Conservation (phyloP, 2,797 vertebrate species). For the Hephaestus fuliginosus region DNA sequence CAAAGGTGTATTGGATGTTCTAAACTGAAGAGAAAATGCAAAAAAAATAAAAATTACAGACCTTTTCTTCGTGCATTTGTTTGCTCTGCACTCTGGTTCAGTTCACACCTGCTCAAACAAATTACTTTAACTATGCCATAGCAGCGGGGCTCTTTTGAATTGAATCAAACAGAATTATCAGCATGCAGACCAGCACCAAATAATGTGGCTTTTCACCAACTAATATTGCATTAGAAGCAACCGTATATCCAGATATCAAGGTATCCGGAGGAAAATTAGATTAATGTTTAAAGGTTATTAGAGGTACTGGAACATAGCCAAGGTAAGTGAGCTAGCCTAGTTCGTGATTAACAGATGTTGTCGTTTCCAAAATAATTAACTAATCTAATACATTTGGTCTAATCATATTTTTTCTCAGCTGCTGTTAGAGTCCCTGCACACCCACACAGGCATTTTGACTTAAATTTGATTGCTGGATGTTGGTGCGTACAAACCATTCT, state of each 20-base stretch:
- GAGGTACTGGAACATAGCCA: constrained; percentile 8
- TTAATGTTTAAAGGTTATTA: not conserved
- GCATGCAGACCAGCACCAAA: not conserved
- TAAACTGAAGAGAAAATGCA: not conserved
- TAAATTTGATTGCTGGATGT: constrained; percentile 4
- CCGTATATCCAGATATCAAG: not conserved
- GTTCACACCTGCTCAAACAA: not conserved
- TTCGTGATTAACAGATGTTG: not conserved
- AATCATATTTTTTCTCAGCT: not conserved
- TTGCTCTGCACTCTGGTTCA: not conserved
- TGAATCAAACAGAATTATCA: not conserved
- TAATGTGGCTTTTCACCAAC: not conserved
- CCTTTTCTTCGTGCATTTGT: not conserved
- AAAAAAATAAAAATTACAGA: not conserved
- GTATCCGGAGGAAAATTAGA: not conserved
- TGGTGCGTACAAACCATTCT: not conserved
- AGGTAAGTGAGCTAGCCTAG: not conserved
- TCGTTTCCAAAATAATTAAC: not conserved
- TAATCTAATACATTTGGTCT: not conserved
- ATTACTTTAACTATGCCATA: not conserved
- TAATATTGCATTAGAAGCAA: constrained; percentile 1
- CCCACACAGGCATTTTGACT: not conserved
- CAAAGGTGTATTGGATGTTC: not conserved
- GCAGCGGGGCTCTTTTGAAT: not conserved
- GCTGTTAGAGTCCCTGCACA: not conserved